Conservation (phyloP, 2,113 vertebrate species). For the Ceyx cyanopectus region DNA sequence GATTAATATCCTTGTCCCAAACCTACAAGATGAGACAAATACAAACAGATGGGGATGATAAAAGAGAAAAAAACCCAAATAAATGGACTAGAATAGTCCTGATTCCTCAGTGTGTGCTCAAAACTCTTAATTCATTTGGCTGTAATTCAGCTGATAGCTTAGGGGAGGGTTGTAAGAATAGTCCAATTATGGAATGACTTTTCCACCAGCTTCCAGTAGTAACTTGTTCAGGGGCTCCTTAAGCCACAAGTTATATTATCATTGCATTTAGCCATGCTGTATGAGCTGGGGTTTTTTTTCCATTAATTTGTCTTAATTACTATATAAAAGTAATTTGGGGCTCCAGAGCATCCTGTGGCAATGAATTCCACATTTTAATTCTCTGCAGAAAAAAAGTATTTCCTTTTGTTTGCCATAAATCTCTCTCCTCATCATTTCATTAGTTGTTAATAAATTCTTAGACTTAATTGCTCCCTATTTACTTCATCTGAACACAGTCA, state of each 20-base stretch:
- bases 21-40: background rate
- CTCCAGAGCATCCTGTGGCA: slow-evolving; percentile 4
- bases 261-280: background rate
- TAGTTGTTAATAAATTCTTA: slow-evolving; percentile 18
- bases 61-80: background rate
- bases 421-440: background rate
- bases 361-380: background rate
- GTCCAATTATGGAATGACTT: background rate
- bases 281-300: background rate
- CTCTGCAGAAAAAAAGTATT: slow-evolving; percentile 6
- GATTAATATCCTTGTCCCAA: background rate
- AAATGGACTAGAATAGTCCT: background rate
- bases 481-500: background rate
- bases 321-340: background rate
- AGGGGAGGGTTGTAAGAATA: background rate
- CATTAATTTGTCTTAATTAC: background rate
- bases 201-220: background rate
- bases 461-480: background rate
- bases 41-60: background rate
- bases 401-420: slow-evolving; percentile 21
- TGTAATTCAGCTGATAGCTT: background rate
- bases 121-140: background rate
- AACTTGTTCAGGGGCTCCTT: background rate
- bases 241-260: background rate
- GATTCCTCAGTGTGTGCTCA: background rate